Percentiles rank a stretch among this genome's conserved stretches.
Conservation (phyloP, 1,140 invertebrate genomes). For the Bilobella aurantiaca region DNA sequence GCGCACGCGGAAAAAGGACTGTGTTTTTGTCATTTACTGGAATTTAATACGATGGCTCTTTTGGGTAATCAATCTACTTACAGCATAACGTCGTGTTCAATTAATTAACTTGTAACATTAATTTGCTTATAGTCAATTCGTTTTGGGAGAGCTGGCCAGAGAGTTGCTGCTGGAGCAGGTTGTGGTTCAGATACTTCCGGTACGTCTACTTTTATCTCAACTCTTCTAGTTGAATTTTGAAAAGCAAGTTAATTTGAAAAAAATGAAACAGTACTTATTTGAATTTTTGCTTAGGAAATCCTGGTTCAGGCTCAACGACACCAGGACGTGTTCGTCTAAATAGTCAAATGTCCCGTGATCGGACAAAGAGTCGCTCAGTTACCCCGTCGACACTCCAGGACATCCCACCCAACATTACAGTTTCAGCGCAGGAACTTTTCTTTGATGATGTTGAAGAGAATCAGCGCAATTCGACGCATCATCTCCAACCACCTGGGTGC, state of each 20-base stretch:
- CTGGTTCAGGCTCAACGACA: slow-evolving; percentile 26
- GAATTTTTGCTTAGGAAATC: slow-evolving; percentile 17
- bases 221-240: no score
- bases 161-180: slow-evolving; percentile 32
- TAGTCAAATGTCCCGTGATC: slow-evolving; percentile 33
- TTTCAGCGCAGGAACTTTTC: slow-evolving; percentile 34
- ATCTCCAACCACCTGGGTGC: slow-evolving; percentile 33
- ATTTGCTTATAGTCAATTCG: slow-evolving; percentile 25
- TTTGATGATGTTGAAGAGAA: slow-evolving; percentile 34
- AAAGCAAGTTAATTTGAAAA: no score
- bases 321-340: slow-evolving; percentile 32
- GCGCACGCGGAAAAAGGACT: slow-evolving; percentile 33
- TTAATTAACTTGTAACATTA: no score
- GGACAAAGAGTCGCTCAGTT: slow-evolving; percentile 33
- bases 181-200: slow-evolving; percentile 29
- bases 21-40: slow-evolving; percentile 34
- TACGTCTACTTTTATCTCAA: no score
- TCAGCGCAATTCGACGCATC: slow-evolving; percentile 32
- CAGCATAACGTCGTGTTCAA: no score
- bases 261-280: background rate
- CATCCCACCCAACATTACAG: slow-evolving; percentile 31
- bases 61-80: slow-evolving; percentile 25
- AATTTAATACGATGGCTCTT: slow-evolving; percentile 33
- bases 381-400: slow-evolving; percentile 29
- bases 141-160: slow-evolving; percentile 32